Evolutionary conservation across 2,797 vertebrate species (phyloP).

Genomic region (Sebastes vulpes): DNA sequence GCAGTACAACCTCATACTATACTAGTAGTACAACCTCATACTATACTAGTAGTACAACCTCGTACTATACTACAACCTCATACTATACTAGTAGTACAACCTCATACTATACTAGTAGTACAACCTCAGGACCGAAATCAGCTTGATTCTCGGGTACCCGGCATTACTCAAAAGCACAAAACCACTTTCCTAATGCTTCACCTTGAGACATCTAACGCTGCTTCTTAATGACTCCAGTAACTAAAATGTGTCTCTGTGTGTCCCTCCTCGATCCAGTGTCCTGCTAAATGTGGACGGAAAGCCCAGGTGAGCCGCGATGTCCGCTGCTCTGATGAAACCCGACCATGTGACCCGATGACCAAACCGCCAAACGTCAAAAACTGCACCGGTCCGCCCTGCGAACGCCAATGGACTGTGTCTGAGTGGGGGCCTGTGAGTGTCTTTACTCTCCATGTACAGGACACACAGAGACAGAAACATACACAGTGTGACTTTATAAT

Average conservation of each 20-base stretch:
- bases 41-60: too few relatives aligned
- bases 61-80: too few relatives aligned
- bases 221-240: background rate
- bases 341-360: constrained; percentile 88
- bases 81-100: too few relatives aligned
- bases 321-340: constrained; percentile 93
- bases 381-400: constrained; percentile 94
- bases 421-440: constrained; percentile 96
- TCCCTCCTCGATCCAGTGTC: constrained; percentile 84
- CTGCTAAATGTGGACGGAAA: constrained; percentile 91
- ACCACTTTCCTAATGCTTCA: background rate
- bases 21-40: too few relatives aligned
- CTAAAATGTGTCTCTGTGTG: background rate
- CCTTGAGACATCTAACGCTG: background rate
- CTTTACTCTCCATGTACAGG: background rate
- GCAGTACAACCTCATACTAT: too few relatives aligned
- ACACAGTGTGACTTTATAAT: background rate
- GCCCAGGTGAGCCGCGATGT: constrained; percentile 93
- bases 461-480: background rate
- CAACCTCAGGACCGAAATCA: too few relatives aligned
- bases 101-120: too few relatives aligned
- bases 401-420: constrained; percentile 96
- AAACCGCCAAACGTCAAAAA: constrained; percentile 90
- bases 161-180: too few relatives aligned
- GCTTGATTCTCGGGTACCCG: too few relatives aligned